Evolutionary conservation across 92 coral and sea anemone species (phyloP).

Genomic region (Metridium senile): DNA sequence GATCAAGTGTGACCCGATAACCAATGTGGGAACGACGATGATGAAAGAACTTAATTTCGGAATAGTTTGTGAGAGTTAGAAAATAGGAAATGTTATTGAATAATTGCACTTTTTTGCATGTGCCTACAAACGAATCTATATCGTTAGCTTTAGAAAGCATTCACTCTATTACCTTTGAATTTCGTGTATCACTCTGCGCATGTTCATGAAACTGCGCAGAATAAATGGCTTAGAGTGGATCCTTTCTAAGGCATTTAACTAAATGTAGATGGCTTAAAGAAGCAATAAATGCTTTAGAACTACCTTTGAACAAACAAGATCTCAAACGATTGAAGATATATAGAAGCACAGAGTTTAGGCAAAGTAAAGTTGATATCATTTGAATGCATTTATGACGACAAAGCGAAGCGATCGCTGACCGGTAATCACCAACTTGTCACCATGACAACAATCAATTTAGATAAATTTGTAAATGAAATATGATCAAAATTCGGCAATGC

Average conservation of each 20-base stretch:
- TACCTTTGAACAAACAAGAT: no score
- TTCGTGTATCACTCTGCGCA: not conserved
- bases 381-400: no score
- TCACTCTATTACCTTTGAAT: not conserved
- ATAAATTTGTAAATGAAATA: no score
- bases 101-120: slow-evolving; percentile 4
- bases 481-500: slow-evolving; percentile 7
- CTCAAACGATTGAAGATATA: no score
- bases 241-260: not conserved
- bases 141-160: not conserved
- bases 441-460: slow-evolving; percentile 3
- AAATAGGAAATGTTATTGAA: not conserved
- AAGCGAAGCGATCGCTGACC: no score
- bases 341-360: no score
- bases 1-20: not conserved
- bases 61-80: not conserved
- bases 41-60: not conserved
- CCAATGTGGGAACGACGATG: not conserved
- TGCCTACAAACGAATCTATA: not conserved
- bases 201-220: not conserved
- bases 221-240: not conserved
- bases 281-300: not conserved
- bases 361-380: no score
- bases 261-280: not conserved
- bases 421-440: no score